Base-by-base conservation (phyloP, 2,113 vertebrate species). In the Ceyx margarethae region DNA sequence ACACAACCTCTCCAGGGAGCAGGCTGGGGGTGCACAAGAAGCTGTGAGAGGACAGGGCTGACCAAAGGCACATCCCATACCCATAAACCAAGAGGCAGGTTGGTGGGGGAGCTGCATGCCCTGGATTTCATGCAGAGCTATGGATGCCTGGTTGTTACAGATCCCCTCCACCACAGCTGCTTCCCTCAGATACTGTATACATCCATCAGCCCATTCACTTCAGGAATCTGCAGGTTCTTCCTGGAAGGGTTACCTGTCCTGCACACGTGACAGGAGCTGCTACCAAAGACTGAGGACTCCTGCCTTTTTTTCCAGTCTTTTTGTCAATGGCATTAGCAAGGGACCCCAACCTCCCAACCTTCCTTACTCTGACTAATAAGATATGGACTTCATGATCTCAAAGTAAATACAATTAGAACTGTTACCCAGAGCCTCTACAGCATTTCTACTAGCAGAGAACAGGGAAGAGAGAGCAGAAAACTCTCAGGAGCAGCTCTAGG, bases 1-100 rank as follows among this genome's bases (percentile, higher is more conserved):
- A 42, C 11, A 7, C 5, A 3, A 13, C 45, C n/a, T 37, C 11
- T 9, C 11, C 50, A 31, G 10, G 0, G 0, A 65, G 33, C 1
- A 26, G 45, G 16, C 23, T 45, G 21, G 21, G 18, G 14, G 6
- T 66, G 61, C 23, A 29, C 21, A 9, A 74, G n/a, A 13, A 66
- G 10, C 1, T 66, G 28, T 31, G 33, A 81, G 22, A 7, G 26
- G 31, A 13, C 68, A 11, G 8, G 53, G 42, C 19, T 64, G 29
- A 42, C 25, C 19, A 31, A 26, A 82, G 22, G 42, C 25, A 10
- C 31, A 29, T 73, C 8, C 15, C 33, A 35, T 4, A 9, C 35
- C 29, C 37, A 37, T 37, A 37, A 37, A 10, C 37, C 10, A 37
- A 37, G 37, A 37, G 37, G 37, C 37, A 37, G 16, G 11, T 53